These are phyloP conservation scores for Pandemis cinnamomeana DNA, from an alignment of 2,888 invertebrate genomes.

Conservation along the genomic window DNA sequence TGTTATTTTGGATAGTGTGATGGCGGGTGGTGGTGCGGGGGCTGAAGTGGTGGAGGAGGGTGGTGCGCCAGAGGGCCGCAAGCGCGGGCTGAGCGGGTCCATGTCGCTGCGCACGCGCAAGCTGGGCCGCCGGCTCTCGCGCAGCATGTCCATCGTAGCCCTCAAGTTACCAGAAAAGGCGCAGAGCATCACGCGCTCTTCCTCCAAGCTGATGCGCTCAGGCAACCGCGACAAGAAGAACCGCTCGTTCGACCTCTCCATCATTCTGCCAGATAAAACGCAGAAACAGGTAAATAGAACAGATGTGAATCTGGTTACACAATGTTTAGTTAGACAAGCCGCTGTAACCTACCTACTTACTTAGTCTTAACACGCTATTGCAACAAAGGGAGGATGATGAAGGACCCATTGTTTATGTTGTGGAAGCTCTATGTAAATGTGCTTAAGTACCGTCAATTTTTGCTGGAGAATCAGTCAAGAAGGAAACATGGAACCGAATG, in stretches of 20 bases:
- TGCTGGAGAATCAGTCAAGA: not conserved
- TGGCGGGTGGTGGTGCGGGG: slow-evolving; percentile 79
- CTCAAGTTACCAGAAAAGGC: slow-evolving; percentile 85
- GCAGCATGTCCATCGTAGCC: slow-evolving; percentile 84
- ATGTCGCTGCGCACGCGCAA: slow-evolving; percentile 81
- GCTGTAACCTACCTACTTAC: not conserved
- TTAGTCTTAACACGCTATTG: not conserved
- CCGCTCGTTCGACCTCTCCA: slow-evolving; percentile 85
- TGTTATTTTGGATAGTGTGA: slow-evolving; percentile 67
- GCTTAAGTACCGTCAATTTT: not conserved
- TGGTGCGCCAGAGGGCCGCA: slow-evolving; percentile 58
- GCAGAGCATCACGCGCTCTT: slow-evolving; percentile 84
- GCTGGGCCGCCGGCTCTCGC: slow-evolving; percentile 80
- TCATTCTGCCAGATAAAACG: slow-evolving; percentile 87
- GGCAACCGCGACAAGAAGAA: slow-evolving; percentile 85
- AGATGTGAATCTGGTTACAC: not conserved
- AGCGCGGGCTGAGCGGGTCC: slow-evolving; percentile 76
- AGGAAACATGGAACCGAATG: slow-evolving; percentile 3
- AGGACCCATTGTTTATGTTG: slow-evolving; percentile 1
- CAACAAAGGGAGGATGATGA: not conserved
- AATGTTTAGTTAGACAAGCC: not conserved
- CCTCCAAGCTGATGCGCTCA: slow-evolving; percentile 84
- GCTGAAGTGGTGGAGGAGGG: slow-evolving; percentile 65
- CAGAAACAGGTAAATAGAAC: slow-evolving; percentile 83
- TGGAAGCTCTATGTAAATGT: not conserved